Percentiles rank a stretch among this genome's conserved stretches.
phyloP scores from a whole-genome alignment of 2,888 invertebrate species.

The Gnatocerus cornutus region DNA sequence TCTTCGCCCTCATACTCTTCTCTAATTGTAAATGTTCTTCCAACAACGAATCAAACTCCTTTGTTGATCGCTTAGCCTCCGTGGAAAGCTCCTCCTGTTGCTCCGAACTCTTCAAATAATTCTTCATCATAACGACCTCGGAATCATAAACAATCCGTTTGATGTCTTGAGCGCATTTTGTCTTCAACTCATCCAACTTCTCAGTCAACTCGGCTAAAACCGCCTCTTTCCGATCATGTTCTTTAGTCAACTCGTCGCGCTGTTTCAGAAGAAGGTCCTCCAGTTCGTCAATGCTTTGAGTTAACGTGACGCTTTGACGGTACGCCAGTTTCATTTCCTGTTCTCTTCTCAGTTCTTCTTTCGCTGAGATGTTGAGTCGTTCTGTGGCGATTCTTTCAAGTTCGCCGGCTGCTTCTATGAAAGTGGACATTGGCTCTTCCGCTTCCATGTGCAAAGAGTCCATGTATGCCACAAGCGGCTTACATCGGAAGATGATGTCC shows the following conservation, averaged over 20 bases:
- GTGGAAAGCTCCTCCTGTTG: constrained; percentile 72
- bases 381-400: constrained; percentile 51
- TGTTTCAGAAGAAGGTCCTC: constrained; percentile 58
- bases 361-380: constrained; percentile 57
- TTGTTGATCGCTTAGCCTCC: constrained; percentile 70
- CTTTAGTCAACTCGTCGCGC: constrained; percentile 58
- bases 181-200: constrained; percentile 56
- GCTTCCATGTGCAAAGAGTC: constrained; percentile 42
- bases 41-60: constrained; percentile 71
- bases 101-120: constrained; percentile 71
- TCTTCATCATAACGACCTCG: constrained; percentile 72
- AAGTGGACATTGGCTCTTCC: constrained; percentile 2
- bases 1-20: constrained; percentile 73
- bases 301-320: constrained; percentile 56
- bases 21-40: constrained; percentile 72
- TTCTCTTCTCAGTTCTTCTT: constrained; percentile 55
- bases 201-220: constrained; percentile 55
- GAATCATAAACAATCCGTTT: constrained; percentile 59
- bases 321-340: constrained; percentile 57
- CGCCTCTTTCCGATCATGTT: constrained; percentile 57
- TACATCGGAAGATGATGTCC: constrained; percentile 17
- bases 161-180: constrained; percentile 55
- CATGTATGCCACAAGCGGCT: constrained; percentile 25
- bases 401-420: constrained; percentile 22
- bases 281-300: constrained; percentile 54